Conservation (phyloP, 2,113 vertebrate species). For the Oenanthe melanoleuca region DNA sequence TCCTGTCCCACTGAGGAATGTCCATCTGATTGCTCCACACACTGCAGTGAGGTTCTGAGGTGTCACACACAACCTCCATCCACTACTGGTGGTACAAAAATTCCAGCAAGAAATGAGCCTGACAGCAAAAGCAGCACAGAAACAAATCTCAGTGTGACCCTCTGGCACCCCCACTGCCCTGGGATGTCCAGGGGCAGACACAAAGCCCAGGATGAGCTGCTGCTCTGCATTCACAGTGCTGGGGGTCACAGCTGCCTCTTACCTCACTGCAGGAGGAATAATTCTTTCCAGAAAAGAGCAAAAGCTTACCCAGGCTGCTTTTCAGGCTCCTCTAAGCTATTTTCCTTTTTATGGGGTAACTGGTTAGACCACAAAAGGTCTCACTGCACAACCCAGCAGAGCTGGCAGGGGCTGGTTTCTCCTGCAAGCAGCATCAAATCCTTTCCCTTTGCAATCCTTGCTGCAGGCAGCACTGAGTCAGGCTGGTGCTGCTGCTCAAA, state of each 20-base stretch:
- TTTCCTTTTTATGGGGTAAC: background rate
- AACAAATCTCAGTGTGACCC: background rate
- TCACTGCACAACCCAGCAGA: background rate
- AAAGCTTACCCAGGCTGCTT: background rate
- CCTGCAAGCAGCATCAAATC: background rate
- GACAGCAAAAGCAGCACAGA: background rate
- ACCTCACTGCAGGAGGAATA: background rate
- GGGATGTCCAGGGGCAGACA: rapidly evolving
- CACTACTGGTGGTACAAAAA: background rate
- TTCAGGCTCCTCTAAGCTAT: background rate
- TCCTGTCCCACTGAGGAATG: background rate
- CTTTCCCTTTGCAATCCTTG: background rate
- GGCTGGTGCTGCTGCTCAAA: background rate
- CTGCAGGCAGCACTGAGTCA: background rate
- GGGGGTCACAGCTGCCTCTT: rapidly evolving
- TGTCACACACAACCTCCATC: background rate
- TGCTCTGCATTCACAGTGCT: background rate
- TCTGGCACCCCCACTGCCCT: background rate
- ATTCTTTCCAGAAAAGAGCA: background rate
- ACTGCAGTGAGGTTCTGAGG: background rate
- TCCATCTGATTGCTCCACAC: rapidly evolving
- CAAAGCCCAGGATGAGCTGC: background rate
- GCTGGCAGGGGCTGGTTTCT: background rate
- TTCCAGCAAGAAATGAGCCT: rapidly evolving
- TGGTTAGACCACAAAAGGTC: background rate